Base-by-base conservation (phyloP, 2,888 invertebrate species). In the Linnaemya vulpina region DNA sequence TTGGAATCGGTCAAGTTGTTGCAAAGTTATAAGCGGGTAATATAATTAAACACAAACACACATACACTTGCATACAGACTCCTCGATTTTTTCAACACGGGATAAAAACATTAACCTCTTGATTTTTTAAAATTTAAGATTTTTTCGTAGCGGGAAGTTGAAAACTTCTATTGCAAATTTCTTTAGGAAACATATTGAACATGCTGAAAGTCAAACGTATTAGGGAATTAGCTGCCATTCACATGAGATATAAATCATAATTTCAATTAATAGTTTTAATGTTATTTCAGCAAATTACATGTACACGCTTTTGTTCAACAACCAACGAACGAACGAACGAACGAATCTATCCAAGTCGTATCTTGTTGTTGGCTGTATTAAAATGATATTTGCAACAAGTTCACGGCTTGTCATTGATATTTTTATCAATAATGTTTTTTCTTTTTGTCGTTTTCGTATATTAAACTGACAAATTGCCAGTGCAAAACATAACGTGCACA, bases 361-460 rank as follows among this genome's bases (percentile, higher is more conserved):
- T 63, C 30, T 20, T 3, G 10, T 17, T 38, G 20, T 43, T 30
- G n/a, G n/a, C 17, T 10, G 15, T 20, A 40, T 20, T 13, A 3
- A 35, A 35, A 46, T 20, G 43, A 53, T 17, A 13, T 62, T 78
- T 51, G 46, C 65, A 30, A 76, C 84, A 80, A 84, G 84, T 80
- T 84, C 84, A 80, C 17, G 79, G 84, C 46, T 71, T 84, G 75
- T 67, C 71, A 80, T 84, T 84, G 79, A 80, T 76, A 84, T 79
- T 71, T 74, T 83, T 73, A 49, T 60, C 40, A 65, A 43, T 8
- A 55, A 20, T 49, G 11, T 20, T 13, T 71, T 53, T 43, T 65
- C 30, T 2, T 38, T 62, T 62, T 60, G n/a, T 20, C n/a, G n/a
- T n/a, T n/a, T n/a, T n/a, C n/a, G n/a, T n/a, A n/a, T 30, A 30